Conservation (phyloP, 2,888 invertebrate genomes). For the Hyles lineata region DNA sequence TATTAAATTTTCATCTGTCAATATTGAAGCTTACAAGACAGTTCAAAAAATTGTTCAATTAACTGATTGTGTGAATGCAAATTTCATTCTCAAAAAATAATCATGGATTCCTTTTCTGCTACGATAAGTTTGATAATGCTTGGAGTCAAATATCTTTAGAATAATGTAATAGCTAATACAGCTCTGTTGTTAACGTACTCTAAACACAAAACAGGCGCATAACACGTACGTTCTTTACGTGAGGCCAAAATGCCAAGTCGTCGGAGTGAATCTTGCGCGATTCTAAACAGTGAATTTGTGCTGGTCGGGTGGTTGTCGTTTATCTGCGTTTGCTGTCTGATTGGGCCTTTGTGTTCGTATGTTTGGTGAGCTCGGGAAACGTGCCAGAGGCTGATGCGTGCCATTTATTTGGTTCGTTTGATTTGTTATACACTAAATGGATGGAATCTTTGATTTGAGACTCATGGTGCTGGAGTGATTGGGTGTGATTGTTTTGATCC, state of each 20-base stretch:
- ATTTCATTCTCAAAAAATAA: too few relatives aligned
- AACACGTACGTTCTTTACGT: too few relatives aligned
- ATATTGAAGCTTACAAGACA: too few relatives aligned
- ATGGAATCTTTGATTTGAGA: constrained; percentile 1
- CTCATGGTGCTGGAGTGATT: background rate
- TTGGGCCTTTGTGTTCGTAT: constrained; percentile 23
- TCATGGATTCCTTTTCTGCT: too few relatives aligned
- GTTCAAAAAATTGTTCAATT: too few relatives aligned
- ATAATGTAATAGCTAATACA: too few relatives aligned
- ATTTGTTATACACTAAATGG: constrained; percentile 30
- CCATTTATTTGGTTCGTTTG: constrained; percentile 27
- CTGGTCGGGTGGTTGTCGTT: constrained; percentile 11
- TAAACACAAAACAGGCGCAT: too few relatives aligned
- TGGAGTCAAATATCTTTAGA: too few relatives aligned
- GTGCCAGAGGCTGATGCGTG: constrained; percentile 13
- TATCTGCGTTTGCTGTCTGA: constrained; percentile 4
- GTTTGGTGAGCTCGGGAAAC: background rate
- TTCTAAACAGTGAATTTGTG: constrained; percentile 18
- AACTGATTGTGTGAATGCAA: too few relatives aligned
- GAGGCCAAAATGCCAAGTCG: background rate
- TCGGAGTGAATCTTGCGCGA: background rate
- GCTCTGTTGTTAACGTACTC: too few relatives aligned
- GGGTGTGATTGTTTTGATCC: background rate
- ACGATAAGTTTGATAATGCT: too few relatives aligned
- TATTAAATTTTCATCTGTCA: too few relatives aligned